These are phyloP conservation scores for Pyxicephalus adspersus DNA, from an alignment of 2,113 vertebrate species.

Conservation along the genomic window DNA sequence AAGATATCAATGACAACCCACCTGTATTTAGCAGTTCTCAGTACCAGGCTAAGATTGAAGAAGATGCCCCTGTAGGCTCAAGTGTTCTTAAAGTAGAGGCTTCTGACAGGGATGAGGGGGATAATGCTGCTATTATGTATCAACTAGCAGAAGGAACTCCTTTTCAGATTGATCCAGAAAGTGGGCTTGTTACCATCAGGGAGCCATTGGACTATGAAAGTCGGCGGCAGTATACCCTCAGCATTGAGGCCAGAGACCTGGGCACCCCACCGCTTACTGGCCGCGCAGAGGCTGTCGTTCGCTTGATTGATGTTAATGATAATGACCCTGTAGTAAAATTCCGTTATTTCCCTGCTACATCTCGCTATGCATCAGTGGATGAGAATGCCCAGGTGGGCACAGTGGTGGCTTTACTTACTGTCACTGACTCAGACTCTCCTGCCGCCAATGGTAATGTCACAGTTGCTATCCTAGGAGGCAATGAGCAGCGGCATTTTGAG, in stretches of 20 bases:
- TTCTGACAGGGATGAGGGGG: slow-evolving; percentile 89
- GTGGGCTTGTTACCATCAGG: slow-evolving; percentile 87
- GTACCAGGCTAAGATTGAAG: slow-evolving; percentile 86
- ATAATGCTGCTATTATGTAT: slow-evolving; percentile 90
- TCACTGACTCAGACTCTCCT: slow-evolving; percentile 91
- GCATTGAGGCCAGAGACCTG: slow-evolving; percentile 86
- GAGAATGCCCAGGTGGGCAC: slow-evolving; percentile 94
- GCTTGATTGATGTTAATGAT: slow-evolving; percentile 91
- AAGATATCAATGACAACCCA: slow-evolving; percentile 96
- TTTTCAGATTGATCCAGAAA: slow-evolving; percentile 91
- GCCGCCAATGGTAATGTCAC: slow-evolving; percentile 94
- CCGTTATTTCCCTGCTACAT: slow-evolving; percentile 89
- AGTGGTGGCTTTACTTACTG: slow-evolving; percentile 91
- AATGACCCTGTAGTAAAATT: slow-evolving; percentile 96
- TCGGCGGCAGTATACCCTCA: slow-evolving; percentile 87
- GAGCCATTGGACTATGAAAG: slow-evolving; percentile 88
- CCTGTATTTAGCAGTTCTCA: slow-evolving; percentile 86
- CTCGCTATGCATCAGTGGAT: slow-evolving; percentile 93
- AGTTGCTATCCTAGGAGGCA: slow-evolving; percentile 91
- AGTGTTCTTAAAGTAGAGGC: slow-evolving; percentile 89
- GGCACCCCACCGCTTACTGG: slow-evolving; percentile 88
- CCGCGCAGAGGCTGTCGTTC: slow-evolving; percentile 87
- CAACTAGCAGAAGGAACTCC: slow-evolving; percentile 77
- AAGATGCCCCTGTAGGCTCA: slow-evolving; percentile 88
- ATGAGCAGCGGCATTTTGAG: slow-evolving; percentile 95